A percentile compares a stretch with the other conserved stretches of the same genome.
phyloP scores from a whole-genome alignment of 2,888 invertebrate species.

The Epistrophe eligans region DNA sequence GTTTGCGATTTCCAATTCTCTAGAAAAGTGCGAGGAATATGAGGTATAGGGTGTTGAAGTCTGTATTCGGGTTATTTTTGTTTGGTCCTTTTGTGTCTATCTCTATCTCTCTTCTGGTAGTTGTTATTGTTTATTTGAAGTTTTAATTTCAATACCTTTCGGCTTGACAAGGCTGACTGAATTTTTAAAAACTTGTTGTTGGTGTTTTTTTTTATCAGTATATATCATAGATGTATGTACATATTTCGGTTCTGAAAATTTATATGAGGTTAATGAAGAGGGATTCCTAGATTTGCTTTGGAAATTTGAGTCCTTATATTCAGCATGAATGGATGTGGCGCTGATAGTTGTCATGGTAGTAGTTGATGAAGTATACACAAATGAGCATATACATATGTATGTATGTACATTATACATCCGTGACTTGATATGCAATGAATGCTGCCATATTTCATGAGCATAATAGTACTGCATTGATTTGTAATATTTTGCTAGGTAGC shows the following conservation, averaged over 20 bases:
- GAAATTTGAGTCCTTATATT: slow-evolving; percentile 3
- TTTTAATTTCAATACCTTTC: slow-evolving; percentile 31
- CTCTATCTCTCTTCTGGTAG: not conserved
- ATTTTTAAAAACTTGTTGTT: not conserved
- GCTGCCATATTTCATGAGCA: slow-evolving; percentile 35
- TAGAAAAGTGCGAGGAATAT: not conserved
- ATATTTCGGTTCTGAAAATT: not conserved
- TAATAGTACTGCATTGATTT: slow-evolving; percentile 46
- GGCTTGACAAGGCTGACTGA: slow-evolving; percentile 20
- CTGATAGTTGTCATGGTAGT: slow-evolving; percentile 27
- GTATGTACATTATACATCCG: too few relatives aligned
- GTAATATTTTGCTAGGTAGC: slow-evolving; percentile 21
- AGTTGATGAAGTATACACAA: slow-evolving; percentile 1
- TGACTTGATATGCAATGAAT: slow-evolving; percentile 33
- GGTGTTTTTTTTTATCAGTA: not conserved
- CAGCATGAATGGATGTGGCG: not conserved
- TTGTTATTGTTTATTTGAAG: slow-evolving; percentile 47
- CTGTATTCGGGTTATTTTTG: slow-evolving; percentile 17
- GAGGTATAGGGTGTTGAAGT: not conserved
- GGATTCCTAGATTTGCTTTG: not conserved
- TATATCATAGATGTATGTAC: too few relatives aligned
- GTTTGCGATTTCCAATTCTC: slow-evolving; percentile 30
- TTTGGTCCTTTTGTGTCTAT: slow-evolving; percentile 13
- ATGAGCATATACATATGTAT: not conserved
- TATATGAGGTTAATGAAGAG: slow-evolving; percentile 32